Evolutionary conservation across 2,888 invertebrate species (phyloP).

Genomic region (Ephialtes manifestator): DNA sequence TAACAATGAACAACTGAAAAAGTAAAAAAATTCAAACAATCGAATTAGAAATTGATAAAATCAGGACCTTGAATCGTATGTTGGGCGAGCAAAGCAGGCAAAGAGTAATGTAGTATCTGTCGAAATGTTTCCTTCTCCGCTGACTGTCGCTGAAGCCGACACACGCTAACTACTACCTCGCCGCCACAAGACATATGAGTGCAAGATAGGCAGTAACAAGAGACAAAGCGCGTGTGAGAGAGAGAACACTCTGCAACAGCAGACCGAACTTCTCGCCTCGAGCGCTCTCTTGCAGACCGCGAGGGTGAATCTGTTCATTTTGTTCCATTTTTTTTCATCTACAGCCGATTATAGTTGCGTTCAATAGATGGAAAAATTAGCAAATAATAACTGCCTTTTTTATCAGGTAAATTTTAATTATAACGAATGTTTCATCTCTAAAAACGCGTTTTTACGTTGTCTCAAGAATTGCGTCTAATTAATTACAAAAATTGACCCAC

Average conservation of each 20-base stretch:
- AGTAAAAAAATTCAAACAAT: neutral
- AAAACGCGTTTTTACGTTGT: too few relatives aligned
- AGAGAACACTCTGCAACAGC: too few relatives aligned
- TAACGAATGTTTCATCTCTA: neutral
- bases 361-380: neutral
- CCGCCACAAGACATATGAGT: neutral
- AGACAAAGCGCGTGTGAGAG: too few relatives aligned
- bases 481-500: too few relatives aligned
- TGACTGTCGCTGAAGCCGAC: neutral
- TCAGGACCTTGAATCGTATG: neutral
- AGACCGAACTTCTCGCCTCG: too few relatives aligned
- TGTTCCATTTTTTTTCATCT: neutral
- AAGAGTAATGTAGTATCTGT: neutral
- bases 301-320: neutral
- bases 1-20: neutral
- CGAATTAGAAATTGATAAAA: neutral
- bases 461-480: too few relatives aligned
- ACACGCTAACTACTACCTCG: neutral
- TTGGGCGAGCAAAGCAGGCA: neutral
- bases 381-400: neutral
- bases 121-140: neutral
- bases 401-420: neutral
- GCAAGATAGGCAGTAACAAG: too few relatives aligned
- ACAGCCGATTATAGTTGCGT: neutral
- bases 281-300: neutral